phyloP scores from a whole-genome alignment of 2,797 vertebrate species.

The Gambusia yucatana region DNA sequence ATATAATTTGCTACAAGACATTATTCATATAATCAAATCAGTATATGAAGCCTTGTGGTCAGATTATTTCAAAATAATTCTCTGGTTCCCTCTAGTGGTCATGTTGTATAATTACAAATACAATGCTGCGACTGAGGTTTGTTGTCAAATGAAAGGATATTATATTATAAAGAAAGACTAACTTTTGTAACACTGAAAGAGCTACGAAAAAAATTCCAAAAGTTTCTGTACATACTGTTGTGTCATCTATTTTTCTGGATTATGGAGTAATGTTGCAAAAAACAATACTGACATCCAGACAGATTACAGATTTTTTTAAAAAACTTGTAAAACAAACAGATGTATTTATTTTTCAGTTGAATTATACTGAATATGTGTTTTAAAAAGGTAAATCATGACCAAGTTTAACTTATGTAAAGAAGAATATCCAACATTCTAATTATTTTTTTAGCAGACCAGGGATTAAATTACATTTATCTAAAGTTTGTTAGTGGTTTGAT shows the following conservation, averaged over 20 bases:
- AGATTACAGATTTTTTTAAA: not conserved
- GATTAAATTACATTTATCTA: not conserved
- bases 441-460: not conserved
- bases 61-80: not conserved
- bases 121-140: not conserved
- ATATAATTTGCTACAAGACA: not conserved
- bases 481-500: not conserved
- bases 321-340: not conserved
- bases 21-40: too few relatives aligned
- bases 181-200: not conserved
- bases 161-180: not conserved
- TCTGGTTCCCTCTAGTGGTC: slow-evolving; percentile 39
- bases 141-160: not conserved
- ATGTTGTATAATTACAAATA: not conserved
- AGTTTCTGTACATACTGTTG: not conserved
- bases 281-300: not conserved
- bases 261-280: not conserved
- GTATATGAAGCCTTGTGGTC: not conserved
- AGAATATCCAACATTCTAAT: not conserved
- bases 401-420: not conserved
- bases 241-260: not conserved
- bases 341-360: not conserved
- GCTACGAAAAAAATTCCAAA: not conserved
- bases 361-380: not conserved
- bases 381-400: not conserved